Conservation (phyloP, 2,888 invertebrate species). For the Seladonia tumulorum region DNA sequence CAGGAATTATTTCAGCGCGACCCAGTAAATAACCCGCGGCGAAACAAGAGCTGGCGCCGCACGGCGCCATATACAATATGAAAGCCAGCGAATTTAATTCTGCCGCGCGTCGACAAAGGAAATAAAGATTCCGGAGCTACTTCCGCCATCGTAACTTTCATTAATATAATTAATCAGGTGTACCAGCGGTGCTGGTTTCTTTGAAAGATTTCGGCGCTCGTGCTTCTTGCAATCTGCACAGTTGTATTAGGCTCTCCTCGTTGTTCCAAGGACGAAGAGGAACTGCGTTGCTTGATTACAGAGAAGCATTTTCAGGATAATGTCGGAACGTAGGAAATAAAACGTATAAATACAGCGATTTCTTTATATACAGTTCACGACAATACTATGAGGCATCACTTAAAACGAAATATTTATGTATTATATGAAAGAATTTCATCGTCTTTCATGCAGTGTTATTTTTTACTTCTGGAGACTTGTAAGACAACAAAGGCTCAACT, state of each 20-base stretch:
- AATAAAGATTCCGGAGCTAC: constrained; percentile 53
- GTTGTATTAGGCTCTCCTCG: background rate
- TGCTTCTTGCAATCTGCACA: background rate
- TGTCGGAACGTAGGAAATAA: background rate
- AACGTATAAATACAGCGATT: too few relatives aligned
- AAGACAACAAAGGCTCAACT: background rate
- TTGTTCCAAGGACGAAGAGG: background rate
- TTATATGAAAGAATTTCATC: too few relatives aligned
- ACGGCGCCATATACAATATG: constrained; percentile 18
- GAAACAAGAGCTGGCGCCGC: constrained; percentile 35
- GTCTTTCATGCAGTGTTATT: too few relatives aligned
- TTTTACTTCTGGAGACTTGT: too few relatives aligned
- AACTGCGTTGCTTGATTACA: background rate
- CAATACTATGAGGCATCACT: too few relatives aligned
- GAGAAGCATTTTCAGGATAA: background rate
- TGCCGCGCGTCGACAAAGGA: constrained; percentile 50
- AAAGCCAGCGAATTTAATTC: constrained; percentile 57
- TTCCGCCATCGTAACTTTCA: constrained; percentile 28
- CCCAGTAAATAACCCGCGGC: constrained; percentile 71
- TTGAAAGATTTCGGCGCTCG: background rate
- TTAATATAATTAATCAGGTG: constrained; percentile 42
- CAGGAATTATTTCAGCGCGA: constrained; percentile 72
- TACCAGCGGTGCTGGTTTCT: background rate
- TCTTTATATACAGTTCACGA: too few relatives aligned
- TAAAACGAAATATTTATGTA: too few relatives aligned